Evolutionary conservation across 2,888 invertebrate species (phyloP).

Genomic region (Cistogaster globosa): DNA sequence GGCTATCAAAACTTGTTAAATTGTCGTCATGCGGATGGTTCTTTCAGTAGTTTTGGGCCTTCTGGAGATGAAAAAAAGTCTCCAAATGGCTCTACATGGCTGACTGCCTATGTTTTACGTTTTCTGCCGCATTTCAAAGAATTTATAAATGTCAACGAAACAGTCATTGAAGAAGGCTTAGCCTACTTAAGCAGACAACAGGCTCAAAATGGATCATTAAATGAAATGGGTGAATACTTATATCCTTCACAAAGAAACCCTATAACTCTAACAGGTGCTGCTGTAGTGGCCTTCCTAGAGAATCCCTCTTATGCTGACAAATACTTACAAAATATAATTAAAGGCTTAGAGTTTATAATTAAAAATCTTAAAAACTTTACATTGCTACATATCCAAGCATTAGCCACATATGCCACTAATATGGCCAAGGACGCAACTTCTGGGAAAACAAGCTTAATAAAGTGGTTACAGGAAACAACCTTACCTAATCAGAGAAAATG

Average conservation of each 20-base stretch:
- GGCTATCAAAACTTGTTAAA: conserved; percentile 96
- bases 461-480: conserved; percentile 85
- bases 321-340: conserved; percentile 88
- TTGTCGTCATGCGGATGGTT: conserved; percentile 93
- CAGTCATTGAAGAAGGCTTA: conserved; percentile 86
- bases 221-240: conserved; percentile 88
- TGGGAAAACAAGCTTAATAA: conserved; percentile 79
- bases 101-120: conserved; percentile 84
- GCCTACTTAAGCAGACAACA: conserved; percentile 89
- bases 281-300: conserved; percentile 88
- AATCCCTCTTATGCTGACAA: conserved; percentile 75
- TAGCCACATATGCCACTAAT: conserved; percentile 90
- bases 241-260: conserved; percentile 88
- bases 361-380: conserved; percentile 86
- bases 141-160: conserved; percentile 88
- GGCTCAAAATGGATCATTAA: conserved; percentile 89
- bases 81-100: conserved; percentile 88
- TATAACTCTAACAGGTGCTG: conserved; percentile 90
- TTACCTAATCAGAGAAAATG: conserved; percentile 84
- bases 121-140: conserved; percentile 73
- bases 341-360: conserved; percentile 90
- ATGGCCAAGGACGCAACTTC: conserved; percentile 89
- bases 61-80: conserved; percentile 77
- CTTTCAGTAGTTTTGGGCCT: conserved; percentile 90
- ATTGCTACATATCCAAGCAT: conserved; percentile 89